phyloP scores from a whole-genome alignment of 1,140 invertebrate species.

The Pseudobourletiella spinata region DNA sequence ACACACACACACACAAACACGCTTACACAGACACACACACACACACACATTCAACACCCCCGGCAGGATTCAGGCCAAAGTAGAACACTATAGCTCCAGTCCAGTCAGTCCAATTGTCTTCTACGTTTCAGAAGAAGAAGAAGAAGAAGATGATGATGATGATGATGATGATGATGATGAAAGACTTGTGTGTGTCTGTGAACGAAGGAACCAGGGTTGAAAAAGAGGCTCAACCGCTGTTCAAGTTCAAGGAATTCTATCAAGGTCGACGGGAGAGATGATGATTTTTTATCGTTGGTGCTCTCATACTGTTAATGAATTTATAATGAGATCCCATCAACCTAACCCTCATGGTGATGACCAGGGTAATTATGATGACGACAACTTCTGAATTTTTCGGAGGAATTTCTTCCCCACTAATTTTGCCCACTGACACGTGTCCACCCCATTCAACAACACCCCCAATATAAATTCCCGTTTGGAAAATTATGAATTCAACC shows the following conservation, averaged over 20 bases:
- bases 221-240: background rate
- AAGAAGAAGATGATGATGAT: background rate
- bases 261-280: slow-evolving; percentile 2
- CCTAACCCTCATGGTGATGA: background rate
- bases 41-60: too few relatives aligned
- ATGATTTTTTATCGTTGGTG: slow-evolving; percentile 4
- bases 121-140: background rate
- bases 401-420: too few relatives aligned
- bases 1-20: too few relatives aligned
- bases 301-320: slow-evolving; percentile 2
- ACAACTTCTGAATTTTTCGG: too few relatives aligned
- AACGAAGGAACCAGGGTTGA: background rate
- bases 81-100: background rate
- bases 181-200: too few relatives aligned
- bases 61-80: too few relatives aligned
- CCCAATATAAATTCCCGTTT: too few relatives aligned
- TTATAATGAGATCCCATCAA: background rate
- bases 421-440: too few relatives aligned
- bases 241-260: slow-evolving; percentile 7
- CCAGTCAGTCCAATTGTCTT: background rate
- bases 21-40: background rate
- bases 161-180: background rate
- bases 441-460: too few relatives aligned
- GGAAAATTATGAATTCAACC: too few relatives aligned
- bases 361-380: background rate